A percentile compares a stretch with the other conserved stretches of the same genome.
These are phyloP conservation scores for Notodonta dromedarius DNA, from an alignment of 2,888 invertebrate species.

Conservation along the genomic window DNA sequence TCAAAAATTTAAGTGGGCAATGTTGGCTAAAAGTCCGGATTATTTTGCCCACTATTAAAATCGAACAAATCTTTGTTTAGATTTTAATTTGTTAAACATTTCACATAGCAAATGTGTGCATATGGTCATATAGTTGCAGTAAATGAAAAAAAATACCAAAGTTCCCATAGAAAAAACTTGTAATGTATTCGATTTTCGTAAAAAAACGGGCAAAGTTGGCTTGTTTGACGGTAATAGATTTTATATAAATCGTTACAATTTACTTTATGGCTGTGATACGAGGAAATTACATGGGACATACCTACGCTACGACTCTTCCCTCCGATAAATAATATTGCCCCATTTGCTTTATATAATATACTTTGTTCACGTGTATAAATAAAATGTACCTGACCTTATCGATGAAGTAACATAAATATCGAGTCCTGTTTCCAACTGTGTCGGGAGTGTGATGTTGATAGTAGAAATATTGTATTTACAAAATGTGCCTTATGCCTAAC, in stretches of 20 bases:
- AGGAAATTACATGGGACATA: slow-evolving; percentile 21
- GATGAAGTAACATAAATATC: slow-evolving; percentile 49
- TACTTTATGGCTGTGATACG: slow-evolving; percentile 15
- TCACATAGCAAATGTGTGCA: too few relatives aligned
- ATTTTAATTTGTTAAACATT: too few relatives aligned
- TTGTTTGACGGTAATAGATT: too few relatives aligned
- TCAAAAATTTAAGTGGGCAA: too few relatives aligned
- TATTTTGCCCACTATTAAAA: too few relatives aligned
- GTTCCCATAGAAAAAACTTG: too few relatives aligned
- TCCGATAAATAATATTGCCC: slow-evolving; percentile 28
- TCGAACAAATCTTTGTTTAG: too few relatives aligned
- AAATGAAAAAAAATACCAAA: too few relatives aligned
- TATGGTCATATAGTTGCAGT: too few relatives aligned
- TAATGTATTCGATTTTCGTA: too few relatives aligned
- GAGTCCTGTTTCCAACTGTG: slow-evolving; percentile 35
- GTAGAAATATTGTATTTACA: background rate
- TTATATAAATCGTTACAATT: slow-evolving; percentile 26
- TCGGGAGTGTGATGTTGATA: slow-evolving; percentile 23
- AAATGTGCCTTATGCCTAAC: background rate
- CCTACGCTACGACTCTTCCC: slow-evolving; percentile 19
- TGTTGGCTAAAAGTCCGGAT: too few relatives aligned
- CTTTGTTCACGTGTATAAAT: slow-evolving; percentile 42
- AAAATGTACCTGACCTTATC: slow-evolving; percentile 53
- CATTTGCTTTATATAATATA: slow-evolving; percentile 27
- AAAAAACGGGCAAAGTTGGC: too few relatives aligned